A percentile compares a stretch with the other conserved stretches of the same genome.
phyloP scores from a whole-genome alignment of 2,888 invertebrate species.

The Tinea trinotella region DNA sequence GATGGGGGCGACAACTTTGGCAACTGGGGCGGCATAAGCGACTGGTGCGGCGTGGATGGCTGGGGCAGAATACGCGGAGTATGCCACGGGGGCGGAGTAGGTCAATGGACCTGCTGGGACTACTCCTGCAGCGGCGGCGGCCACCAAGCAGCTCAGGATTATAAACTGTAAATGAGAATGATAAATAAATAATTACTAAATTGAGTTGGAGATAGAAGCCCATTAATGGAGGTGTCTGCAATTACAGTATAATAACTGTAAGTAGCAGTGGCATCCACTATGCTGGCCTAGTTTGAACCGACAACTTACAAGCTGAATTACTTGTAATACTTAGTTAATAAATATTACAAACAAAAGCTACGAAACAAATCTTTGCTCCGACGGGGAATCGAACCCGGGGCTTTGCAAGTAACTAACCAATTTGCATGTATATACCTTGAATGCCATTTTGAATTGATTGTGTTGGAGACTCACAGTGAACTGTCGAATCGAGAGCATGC shows the following conservation, averaged over 20 bases:
- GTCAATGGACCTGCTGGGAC: conserved; percentile 29
- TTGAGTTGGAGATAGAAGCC: no score
- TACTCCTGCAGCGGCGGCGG: conserved; percentile 48
- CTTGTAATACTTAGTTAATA: background rate
- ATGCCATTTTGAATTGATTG: conserved; percentile 45
- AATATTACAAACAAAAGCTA: no score
- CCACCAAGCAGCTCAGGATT: conserved; percentile 41
- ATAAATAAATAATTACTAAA: no score
- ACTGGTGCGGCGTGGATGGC: conserved; percentile 25
- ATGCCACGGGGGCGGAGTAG: conserved; percentile 29
- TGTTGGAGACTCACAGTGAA: conserved; percentile 39
- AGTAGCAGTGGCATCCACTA: no score
- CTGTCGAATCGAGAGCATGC: conserved; percentile 35
- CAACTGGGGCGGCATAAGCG: conserved; percentile 13
- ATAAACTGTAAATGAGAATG: conserved; percentile 21
- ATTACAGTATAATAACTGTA: no score
- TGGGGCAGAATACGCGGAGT: conserved; percentile 20
- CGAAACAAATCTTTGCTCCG: no score
- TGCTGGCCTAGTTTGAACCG: no score
- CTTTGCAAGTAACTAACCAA: conserved; percentile 13
- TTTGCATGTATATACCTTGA: conserved; percentile 41
- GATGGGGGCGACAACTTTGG: conserved; percentile 29
- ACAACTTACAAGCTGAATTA: no score
- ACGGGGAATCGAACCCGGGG: no score
- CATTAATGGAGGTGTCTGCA: no score